A percentile compares a stretch with the other conserved stretches of the same genome.
These are phyloP conservation scores for Desmodus rotundus DNA, from an alignment of 2,113 vertebrate species.

Conservation along the genomic window DNA sequence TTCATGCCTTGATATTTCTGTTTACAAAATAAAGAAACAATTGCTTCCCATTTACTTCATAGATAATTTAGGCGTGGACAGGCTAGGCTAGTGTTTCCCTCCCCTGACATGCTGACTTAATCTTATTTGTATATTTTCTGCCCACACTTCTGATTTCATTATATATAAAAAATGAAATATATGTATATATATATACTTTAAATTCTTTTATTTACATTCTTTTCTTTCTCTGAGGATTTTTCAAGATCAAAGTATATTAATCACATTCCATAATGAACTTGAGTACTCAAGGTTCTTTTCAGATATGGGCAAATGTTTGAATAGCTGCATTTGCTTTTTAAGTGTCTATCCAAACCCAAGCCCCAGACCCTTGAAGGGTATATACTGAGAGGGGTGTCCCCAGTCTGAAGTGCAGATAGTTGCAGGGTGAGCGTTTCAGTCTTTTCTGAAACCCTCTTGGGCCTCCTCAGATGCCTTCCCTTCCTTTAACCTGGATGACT, in stretches of 20 bases:
- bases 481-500: neutral
- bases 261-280: slow-evolving; percentile 58
- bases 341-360: slow-evolving; percentile 32
- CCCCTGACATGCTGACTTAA: slow-evolving; percentile 42
- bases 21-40: slow-evolving; percentile 15
- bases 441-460: slow-evolving; percentile 3
- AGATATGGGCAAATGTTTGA: slow-evolving; percentile 64
- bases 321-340: slow-evolving; percentile 61
- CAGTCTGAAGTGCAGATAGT: neutral
- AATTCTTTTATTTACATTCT: slow-evolving; percentile 61
- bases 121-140: slow-evolving; percentile 64
- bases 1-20: neutral
- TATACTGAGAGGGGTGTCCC: neutral
- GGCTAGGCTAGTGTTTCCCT: slow-evolving; percentile 36
- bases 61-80: slow-evolving; percentile 3
- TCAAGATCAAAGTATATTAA: slow-evolving; percentile 64
- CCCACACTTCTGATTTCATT: slow-evolving; percentile 47
- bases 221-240: slow-evolving; percentile 62
- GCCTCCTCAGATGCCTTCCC: neutral
- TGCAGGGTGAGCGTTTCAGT: neutral
- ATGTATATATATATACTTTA: slow-evolving; percentile 9
- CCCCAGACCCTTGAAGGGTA: neutral
- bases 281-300: slow-evolving; percentile 46
- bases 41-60: slow-evolving; percentile 43
- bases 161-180: slow-evolving; percentile 38